Base-by-base conservation (phyloP, 2,888 invertebrate species). In the Blomia tropicalis region DNA sequence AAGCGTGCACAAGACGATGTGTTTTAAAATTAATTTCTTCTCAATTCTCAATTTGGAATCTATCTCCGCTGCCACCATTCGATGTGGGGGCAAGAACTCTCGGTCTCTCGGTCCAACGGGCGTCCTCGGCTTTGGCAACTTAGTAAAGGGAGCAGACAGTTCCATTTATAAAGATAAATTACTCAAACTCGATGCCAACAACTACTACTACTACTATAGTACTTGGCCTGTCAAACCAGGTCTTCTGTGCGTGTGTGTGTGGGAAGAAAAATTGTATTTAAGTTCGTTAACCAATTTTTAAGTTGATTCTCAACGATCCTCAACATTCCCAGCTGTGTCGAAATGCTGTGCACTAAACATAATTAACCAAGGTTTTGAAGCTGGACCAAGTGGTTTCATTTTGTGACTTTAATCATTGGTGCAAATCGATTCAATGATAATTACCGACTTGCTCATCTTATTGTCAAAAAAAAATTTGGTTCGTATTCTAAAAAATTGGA, bases 161-260 rank as follows among this genome's bases (percentile, higher is more conserved):
- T 47, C 51, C 51, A 47, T 47, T 47, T 47, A 47, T 47, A 47
- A 47, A 47, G 51, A 47, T 47, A 47, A 47, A 47, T 47, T 47
- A 47, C 51, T 47, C 51, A 47, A 47, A 47, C 51, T 47, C 51
- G n/a, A 47, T 47, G 7, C 51, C n/a, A 7, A 11, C 51, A n/a
- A 47, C n/a, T 7, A 7, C 51, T 47, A 47, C 51, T 47, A n/a
- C 51, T 47, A n/a, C n/a, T n/a, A 47, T 47, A 47, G 51, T n/a
- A n/a, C n/a, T n/a, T n/a, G n/a, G n/a, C n/a, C n/a, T n/a, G n/a
- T n/a, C n/a, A n/a, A n/a, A n/a, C n/a, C n/a, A n/a, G n/a, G n/a
- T n/a, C n/a, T n/a, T n/a, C n/a, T n/a, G n/a, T n/a, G n/a, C n/a
- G n/a, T n/a, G n/a, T n/a, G n/a, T n/a, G n/a, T n/a, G 51, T 47